These are phyloP conservation scores for Trissolcus brochymenae DNA, from an alignment of 2,888 invertebrate genomes.

Conservation along the genomic window DNA sequence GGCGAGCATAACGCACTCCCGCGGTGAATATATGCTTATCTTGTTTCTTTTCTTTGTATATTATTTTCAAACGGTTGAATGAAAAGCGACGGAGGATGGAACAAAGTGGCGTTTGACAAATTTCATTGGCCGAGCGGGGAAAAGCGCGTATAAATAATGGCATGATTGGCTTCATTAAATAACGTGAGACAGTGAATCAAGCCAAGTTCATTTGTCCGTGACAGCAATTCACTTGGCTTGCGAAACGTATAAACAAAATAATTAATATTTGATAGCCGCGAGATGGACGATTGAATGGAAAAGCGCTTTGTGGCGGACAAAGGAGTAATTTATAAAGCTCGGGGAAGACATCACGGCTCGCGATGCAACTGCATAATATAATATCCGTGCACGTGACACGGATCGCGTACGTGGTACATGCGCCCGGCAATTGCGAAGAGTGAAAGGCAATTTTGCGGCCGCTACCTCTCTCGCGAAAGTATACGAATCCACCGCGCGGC, in stretches of 20 bases:
- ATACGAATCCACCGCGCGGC: conserved; percentile 3
- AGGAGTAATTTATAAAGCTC: conserved; percentile 44
- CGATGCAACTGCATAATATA: conserved; percentile 10
- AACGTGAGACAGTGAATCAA: conserved; percentile 10
- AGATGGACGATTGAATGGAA: conserved; percentile 43
- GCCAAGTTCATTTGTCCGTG: conserved; percentile 23
- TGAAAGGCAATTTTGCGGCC: conserved; percentile 55
- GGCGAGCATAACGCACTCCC: no score
- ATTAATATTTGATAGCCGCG: conserved; percentile 46
- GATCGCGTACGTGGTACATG: conserved; percentile 35
- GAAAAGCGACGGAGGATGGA: background rate
- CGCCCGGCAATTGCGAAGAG: conserved; percentile 42
- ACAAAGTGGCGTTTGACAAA: conserved; percentile 9
- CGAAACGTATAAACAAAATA: conserved; percentile 47
- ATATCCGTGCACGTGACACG: conserved; percentile 37
- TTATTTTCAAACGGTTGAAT: background rate
- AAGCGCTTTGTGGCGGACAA: conserved; percentile 23
- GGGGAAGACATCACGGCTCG: conserved; percentile 32
- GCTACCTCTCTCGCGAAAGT: conserved; percentile 49
- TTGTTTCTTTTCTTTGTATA: no score
- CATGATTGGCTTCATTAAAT: conserved; percentile 14
- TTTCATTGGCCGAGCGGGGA: conserved; percentile 2
- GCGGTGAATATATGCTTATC: no score
- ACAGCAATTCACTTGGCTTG: conserved; percentile 36
- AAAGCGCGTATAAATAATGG: conserved; percentile 19